Conservation (phyloP, 2,888 invertebrate genomes). For the Cephus pygmeus region DNA sequence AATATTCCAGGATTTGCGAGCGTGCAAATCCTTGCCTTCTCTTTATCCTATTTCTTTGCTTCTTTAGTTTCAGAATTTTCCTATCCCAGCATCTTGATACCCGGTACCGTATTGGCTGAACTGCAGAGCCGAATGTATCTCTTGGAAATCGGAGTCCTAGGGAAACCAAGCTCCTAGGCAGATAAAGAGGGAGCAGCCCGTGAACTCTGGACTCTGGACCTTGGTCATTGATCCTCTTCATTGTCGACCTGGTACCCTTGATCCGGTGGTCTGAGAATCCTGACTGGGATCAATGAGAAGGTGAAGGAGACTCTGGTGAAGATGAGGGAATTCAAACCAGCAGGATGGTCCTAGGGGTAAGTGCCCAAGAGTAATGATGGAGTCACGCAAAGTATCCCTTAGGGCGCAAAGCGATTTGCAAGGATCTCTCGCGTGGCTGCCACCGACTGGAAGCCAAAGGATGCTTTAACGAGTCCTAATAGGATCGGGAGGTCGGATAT, state of each 20-base stretch:
- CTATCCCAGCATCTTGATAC: not conserved
- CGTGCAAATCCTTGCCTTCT: not conserved
- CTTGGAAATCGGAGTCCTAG: not conserved
- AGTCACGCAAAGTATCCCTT: slow-evolving; percentile 10
- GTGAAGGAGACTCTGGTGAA: not conserved
- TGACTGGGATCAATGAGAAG: not conserved
- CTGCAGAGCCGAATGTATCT: not conserved
- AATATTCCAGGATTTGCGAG: slow-evolving; percentile 5
- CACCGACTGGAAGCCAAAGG: slow-evolving; percentile 21
- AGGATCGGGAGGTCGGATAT: slow-evolving; percentile 31
- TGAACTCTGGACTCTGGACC: not conserved
- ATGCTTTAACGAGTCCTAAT: slow-evolving; percentile 41
- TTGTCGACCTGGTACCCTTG: not conserved
- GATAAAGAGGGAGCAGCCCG: not conserved
- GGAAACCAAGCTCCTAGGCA: not conserved
- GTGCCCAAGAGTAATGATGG: not conserved
- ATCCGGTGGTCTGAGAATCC: not conserved
- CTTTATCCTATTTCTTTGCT: not conserved
- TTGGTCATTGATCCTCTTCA: not conserved
- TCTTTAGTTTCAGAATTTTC: not conserved
- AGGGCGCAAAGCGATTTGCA: slow-evolving; percentile 7
- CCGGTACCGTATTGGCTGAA: not conserved
- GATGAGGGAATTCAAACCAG: not conserved
- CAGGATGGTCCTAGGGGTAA: not conserved
- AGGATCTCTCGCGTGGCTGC: not conserved